Evolutionary conservation across 1,140 invertebrate genomes (phyloP), one percentile per base, ranked within the genome.

Genomic region (Penaeus indicus): DNA sequence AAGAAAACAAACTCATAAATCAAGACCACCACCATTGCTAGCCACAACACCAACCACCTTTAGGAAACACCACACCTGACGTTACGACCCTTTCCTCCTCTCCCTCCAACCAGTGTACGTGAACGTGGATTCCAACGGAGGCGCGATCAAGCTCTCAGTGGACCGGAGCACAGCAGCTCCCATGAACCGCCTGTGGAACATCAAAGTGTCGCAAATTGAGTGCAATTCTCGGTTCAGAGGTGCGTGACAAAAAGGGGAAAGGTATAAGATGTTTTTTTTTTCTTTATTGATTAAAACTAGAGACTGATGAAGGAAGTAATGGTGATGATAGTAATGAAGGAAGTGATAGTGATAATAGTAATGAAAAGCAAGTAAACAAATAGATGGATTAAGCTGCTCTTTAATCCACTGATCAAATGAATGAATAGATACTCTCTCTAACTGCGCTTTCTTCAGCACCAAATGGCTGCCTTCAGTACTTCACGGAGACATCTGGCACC

Each of bases 91-190:
- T 19, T 5, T 47, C n/a, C 27, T 22, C 8, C 32, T 18, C 75
- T 47, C 7, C 19, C n/a, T 38, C 75, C 19, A 19, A 93, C 27
- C 91, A 97, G 96, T 97, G 95, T 97, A 97, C 92, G 94, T 97
- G 38, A 96, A 97, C 91, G 96, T 96, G 19, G 96, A 96, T 1
- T 88, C 89, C 60, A 72, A 84, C 47, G 81, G 83, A 8, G 90
- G 87, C 10, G 63, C 87, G 2, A 69, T 89, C 11, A 38, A 81
- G 22, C 38, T 89, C 2, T 72, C 87, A 54, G 87, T 89, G 63
- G 32, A 91, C 84, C 32, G 89, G 5, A 84, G 80, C 10, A 47
- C 87, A 0, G 81, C 87, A 1, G 72, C 92, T 21, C 81, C 87
- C n/a, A 88, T 88, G 4, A 88, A 84, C 81, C 75, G 92, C n/a